Evolutionary conservation across 2,797 vertebrate species (phyloP).

Genomic region (Pteronotus mesoamericanus): DNA sequence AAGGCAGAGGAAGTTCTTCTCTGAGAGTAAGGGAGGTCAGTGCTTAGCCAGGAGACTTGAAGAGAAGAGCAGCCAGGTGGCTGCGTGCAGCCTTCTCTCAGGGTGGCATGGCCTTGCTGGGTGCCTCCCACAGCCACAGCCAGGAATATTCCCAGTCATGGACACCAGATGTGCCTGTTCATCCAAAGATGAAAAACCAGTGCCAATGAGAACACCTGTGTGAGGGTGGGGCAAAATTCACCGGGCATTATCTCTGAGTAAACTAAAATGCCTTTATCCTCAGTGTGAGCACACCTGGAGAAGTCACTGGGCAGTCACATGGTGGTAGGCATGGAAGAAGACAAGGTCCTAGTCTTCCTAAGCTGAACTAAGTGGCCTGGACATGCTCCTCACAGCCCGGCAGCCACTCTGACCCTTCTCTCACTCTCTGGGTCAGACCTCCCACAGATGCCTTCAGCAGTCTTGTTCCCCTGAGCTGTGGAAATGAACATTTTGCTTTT

Average conservation of each 20-base stretch:
- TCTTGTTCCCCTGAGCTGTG: not conserved
- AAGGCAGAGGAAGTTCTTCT: not conserved
- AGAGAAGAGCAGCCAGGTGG: not conserved
- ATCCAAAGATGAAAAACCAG: not conserved
- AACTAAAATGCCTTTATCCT: not conserved
- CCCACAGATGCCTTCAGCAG: not conserved
- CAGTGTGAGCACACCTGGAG: not conserved
- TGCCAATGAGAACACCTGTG: not conserved
- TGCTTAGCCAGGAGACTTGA: not conserved
- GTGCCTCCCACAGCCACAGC: not conserved
- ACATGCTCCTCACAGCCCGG: not conserved
- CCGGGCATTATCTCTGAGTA: not conserved
- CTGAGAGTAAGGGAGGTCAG: not conserved
- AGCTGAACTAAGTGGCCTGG: not conserved
- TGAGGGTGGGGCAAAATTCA: rapidly evolving
- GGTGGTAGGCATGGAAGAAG: not conserved
- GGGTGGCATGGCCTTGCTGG: not conserved
- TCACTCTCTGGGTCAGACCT: not conserved
- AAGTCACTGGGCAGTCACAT: not conserved
- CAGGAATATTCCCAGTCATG: not conserved
- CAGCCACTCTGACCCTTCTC: not conserved
- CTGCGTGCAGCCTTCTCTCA: not conserved
- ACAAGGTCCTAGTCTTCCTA: not conserved
- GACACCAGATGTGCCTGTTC: not conserved
- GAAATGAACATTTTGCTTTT: not conserved